Base-by-base conservation (phyloP, 2,797 vertebrate genomes). In the Synanceia verrucosa region DNA sequence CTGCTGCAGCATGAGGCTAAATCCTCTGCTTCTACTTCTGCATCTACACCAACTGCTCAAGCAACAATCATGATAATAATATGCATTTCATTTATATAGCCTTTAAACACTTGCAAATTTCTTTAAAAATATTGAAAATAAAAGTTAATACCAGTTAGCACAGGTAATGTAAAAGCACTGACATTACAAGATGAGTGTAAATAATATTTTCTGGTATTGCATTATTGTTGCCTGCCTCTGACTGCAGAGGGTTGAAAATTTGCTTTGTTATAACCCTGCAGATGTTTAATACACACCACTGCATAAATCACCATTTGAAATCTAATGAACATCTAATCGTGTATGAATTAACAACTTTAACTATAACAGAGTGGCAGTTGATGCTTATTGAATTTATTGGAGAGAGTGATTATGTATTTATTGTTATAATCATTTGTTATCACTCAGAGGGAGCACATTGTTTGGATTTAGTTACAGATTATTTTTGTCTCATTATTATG, bases 1-100 rank as follows among this genome's bases (percentile, higher is more conserved):
- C 93, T 94, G 92, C 87, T 89, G 71, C 82, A 61, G 46, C 77
- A 48, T 61, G 60, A 76, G 65, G 70, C 78, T 61, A 39, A 84
- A 71, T 70, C 67, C 65, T 59, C 73, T 65, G 31, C 68, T 79
- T 48, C 56, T 48, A 56, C 64, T 65, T 57, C 70, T 70, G 50
- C 23, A 28, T 67, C 68, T n/a, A 33, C 65, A 36, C 33, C 21
- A n/a, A 47, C 23, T 34, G 46, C 68, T 65, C 47, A 63, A 55
- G 41, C 9, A 52, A 47, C 46, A 51, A 21, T 46, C 58, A 8
- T 37, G 21, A 29, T 18, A 24, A 28, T 31, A 56, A 26, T 52
- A 4, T 65, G 51, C 12, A 57, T 67, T 69, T 66, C 1, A 69
- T 71, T 59, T 58, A 43, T 41, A 39, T 63, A 5, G 18, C 8